A percentile compares a stretch with the other conserved stretches of the same genome.
These are phyloP conservation scores for Spea multiplicata DNA, from an alignment of 2,113 vertebrate genomes.

Conservation along the genomic window DNA sequence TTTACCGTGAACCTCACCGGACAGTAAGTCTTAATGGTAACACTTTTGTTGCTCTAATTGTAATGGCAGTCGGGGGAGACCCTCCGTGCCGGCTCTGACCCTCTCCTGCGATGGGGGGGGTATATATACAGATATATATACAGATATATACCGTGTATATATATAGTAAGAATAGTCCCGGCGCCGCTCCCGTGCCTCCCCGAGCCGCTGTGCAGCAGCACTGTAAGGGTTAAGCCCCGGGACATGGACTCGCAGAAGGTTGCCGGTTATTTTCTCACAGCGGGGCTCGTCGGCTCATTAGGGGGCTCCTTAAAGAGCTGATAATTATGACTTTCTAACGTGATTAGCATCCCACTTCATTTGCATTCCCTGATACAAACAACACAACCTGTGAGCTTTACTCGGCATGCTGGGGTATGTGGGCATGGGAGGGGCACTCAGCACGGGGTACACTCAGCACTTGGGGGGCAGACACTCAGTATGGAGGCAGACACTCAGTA, in stretches of 20 bases:
- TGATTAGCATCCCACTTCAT: constrained; percentile 70
- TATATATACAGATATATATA: too few species aligned
- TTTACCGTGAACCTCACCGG: too few species aligned
- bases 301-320: constrained; percentile 67
- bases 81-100: too few species aligned
- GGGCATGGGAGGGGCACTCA: neutral
- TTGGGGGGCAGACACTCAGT: neutral
- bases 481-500: too few species aligned
- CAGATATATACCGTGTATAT: too few species aligned
- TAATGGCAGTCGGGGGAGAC: too few species aligned
- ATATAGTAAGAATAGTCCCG: too few species aligned
- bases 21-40: too few species aligned
- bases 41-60: too few species aligned
- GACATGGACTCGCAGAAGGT: neutral
- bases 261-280: constrained; percentile 49
- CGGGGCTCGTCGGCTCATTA: constrained; percentile 65
- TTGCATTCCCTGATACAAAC: constrained; percentile 63
- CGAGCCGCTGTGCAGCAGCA: constrained; percentile 20
- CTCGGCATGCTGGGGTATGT: too few species aligned
- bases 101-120: too few species aligned
- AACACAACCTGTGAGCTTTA: constrained; percentile 50
- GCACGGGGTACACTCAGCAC: neutral
- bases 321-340: constrained; percentile 72
- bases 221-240: constrained; percentile 22
- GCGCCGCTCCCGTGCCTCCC: neutral